Evolutionary conservation across 1,140 invertebrate genomes (phyloP).

Genomic region (Oscheius sp.): DNA sequence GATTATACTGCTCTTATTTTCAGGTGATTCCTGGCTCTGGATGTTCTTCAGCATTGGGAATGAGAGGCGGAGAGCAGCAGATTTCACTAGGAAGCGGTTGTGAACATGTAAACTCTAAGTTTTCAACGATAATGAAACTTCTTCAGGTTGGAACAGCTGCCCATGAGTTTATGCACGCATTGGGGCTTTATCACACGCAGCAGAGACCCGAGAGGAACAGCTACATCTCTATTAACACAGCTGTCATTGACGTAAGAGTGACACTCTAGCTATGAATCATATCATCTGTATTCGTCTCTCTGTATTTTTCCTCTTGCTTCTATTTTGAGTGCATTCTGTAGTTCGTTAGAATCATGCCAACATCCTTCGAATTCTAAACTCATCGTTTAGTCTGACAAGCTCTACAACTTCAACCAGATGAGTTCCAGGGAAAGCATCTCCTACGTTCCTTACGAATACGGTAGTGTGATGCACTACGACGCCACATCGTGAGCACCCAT

Average conservation of each 20-base stretch:
- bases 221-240: conserved; percentile 4
- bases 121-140: too few relatives aligned
- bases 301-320: not conserved
- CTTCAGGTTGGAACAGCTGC: too few relatives aligned
- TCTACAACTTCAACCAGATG: conserved; percentile 22
- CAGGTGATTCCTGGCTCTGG: conserved; percentile 12
- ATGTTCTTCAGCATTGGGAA: conserved; percentile 26
- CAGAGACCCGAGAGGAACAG: conserved; percentile 19
- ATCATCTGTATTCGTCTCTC: not conserved
- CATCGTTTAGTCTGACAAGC: too few relatives aligned
- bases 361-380: too few relatives aligned
- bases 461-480: conserved; percentile 22
- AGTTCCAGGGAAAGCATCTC: not conserved
- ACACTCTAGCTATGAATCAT: not conserved
- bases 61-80: conserved; percentile 25
- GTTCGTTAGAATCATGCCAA: too few relatives aligned
- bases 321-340: too few relatives aligned
- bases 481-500: conserved; percentile 10
- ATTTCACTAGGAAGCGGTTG: conserved; percentile 24
- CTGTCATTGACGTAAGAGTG: not conserved
- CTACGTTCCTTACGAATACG: conserved; percentile 15
- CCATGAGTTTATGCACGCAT: conserved; percentile 18
- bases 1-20: too few relatives aligned
- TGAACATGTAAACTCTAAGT: conserved; percentile 5
- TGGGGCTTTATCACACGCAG: conserved; percentile 19